phyloP scores from a whole-genome alignment of 1,140 invertebrate genomes.

The Drosophila willistoni region DNA sequence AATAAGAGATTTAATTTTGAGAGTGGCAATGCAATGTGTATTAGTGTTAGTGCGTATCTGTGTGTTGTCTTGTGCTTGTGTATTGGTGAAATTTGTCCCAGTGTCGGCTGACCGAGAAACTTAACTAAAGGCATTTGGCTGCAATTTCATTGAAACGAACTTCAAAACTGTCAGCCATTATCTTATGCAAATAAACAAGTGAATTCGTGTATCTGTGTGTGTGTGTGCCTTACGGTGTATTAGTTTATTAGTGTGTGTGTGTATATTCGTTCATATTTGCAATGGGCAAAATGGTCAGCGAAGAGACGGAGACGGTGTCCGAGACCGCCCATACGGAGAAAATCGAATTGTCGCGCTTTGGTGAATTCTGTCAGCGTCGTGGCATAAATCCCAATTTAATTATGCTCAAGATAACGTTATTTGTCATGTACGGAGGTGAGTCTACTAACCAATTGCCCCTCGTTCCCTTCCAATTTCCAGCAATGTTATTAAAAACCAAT shows the following conservation, averaged over 20 bases:
- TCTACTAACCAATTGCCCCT: background rate
- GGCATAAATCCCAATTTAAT: conserved; percentile 89
- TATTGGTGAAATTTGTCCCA: conserved; percentile 30
- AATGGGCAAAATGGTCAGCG: conserved; percentile 73
- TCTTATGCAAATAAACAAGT: conserved; percentile 36
- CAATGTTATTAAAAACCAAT: conserved; percentile 61
- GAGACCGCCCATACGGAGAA: conserved; percentile 63
- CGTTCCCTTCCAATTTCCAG: background rate
- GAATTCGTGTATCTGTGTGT: conserved; percentile 12
- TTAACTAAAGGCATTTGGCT: conserved; percentile 52
- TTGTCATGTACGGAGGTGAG: conserved; percentile 91
- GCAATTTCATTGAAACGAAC: conserved; percentile 72
- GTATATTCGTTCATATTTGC: background rate
- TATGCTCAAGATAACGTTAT: conserved; percentile 91
- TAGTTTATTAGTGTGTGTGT: conserved; percentile 10
- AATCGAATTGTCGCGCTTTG: conserved; percentile 71
- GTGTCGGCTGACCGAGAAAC: conserved; percentile 74
- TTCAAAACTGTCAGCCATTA: conserved; percentile 59
- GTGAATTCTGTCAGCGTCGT: conserved; percentile 71
- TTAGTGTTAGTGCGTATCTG: conserved; percentile 31
- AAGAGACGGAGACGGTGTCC: conserved; percentile 73
- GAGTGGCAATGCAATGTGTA: conserved; percentile 45
- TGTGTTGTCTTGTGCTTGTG: conserved; percentile 3
- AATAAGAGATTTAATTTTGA: conserved; percentile 66
- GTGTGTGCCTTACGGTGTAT: conserved; percentile 8